phyloP scores from a whole-genome alignment of 2,113 vertebrate species.

The Stegastes partitus region DNA sequence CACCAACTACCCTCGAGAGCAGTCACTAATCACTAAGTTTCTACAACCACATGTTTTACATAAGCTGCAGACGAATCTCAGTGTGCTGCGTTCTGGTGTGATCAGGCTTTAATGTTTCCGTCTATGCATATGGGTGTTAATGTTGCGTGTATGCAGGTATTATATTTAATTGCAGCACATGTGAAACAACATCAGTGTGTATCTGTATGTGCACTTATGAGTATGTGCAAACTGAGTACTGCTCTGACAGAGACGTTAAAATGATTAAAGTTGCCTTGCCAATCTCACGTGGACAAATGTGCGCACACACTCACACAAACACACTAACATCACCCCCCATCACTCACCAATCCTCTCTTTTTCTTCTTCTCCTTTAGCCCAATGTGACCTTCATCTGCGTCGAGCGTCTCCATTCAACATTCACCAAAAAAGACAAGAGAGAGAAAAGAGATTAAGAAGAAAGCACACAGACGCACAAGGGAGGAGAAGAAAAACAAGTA shows the following conservation, averaged over 20 bases:
- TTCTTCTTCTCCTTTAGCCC: constrained; percentile 60
- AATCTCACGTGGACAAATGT: constrained; percentile 2
- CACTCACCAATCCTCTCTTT: constrained; percentile 50
- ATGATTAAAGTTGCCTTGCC: constrained; percentile 66
- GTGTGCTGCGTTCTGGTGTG: too few relatives aligned
- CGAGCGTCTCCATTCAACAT: constrained; percentile 56
- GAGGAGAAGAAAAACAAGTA: constrained; percentile 77
- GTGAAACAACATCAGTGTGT: not conserved
- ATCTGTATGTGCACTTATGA: not conserved
- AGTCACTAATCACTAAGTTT: too few relatives aligned
- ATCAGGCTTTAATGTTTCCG: too few relatives aligned
- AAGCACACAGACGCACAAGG: constrained; percentile 43
- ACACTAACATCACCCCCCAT: constrained; percentile 1
- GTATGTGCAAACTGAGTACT: constrained; percentile 3
- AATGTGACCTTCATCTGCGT: constrained; percentile 81
- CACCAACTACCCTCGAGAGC: too few relatives aligned
- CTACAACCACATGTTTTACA: too few relatives aligned
- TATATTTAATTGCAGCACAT: not conserved
- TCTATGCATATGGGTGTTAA: not conserved
- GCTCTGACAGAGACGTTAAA: constrained; percentile 65
- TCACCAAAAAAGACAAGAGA: constrained; percentile 49
- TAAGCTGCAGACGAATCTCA: too few relatives aligned
- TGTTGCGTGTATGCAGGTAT: not conserved
- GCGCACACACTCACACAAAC: not conserved
- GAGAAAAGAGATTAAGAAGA: constrained; percentile 48